Percentiles rank a stretch among this genome's conserved stretches.
Evolutionary conservation across 2,888 invertebrate genomes (phyloP).

Genomic region (Epirrita christyi): DNA sequence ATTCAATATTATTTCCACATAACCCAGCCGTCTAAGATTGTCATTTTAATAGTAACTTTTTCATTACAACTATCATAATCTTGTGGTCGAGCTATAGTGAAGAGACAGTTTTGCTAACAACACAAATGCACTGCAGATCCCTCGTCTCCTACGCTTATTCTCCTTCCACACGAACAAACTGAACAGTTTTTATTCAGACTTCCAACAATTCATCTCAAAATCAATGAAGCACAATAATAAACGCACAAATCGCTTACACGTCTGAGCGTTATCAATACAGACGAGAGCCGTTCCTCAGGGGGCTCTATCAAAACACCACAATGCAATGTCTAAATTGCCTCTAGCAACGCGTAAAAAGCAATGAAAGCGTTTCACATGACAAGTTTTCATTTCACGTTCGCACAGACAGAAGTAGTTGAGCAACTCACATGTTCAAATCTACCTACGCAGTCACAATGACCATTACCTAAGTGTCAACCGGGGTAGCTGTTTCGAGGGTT

Average conservation of each 20-base stretch:
- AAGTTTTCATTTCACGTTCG: constrained; percentile 76
- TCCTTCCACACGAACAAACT: no score
- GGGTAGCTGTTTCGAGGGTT: no score
- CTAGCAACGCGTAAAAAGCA: constrained; percentile 81
- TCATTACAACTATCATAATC: no score
- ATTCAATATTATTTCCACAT: no score
- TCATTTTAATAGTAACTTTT: no score
- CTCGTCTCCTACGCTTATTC: no score
- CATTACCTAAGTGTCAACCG: no score
- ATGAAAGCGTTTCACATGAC: constrained; percentile 82
- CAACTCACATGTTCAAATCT: not conserved
- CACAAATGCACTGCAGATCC: no score
- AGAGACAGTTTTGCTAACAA: no score
- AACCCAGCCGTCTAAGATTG: no score
- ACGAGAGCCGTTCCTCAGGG: constrained; percentile 47
- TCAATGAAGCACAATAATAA: constrained; percentile 57
- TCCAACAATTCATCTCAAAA: constrained; percentile 34
- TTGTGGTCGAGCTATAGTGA: no score
- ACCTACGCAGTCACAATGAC: not conserved
- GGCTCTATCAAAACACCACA: constrained; percentile 67
- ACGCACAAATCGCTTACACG: constrained; percentile 41
- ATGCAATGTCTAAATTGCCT: constrained; percentile 76
- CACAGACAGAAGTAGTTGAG: constrained; percentile 42
- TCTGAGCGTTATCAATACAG: constrained; percentile 66
- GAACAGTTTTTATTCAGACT: not conserved